phyloP scores from a whole-genome alignment of 2,113 vertebrate genomes.

The Epinephelus fuscoguttatus region DNA sequence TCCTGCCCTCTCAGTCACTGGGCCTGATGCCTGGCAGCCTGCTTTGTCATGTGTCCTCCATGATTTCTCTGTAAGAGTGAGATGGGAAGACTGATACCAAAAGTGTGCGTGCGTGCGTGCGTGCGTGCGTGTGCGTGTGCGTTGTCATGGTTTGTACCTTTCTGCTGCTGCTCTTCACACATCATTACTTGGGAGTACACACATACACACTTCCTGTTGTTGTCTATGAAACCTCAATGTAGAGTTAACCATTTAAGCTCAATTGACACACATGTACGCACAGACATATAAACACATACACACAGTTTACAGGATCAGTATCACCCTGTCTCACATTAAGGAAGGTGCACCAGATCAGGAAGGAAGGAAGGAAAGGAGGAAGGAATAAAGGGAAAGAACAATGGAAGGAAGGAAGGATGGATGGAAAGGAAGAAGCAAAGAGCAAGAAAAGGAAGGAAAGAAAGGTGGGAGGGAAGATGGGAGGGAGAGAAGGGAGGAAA shows the following conservation, averaged over 20 bases:
- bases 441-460: not conserved
- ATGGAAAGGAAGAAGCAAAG: not conserved
- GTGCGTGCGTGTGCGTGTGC: not conserved
- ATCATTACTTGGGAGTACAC: slow-evolving; percentile 20
- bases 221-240: slow-evolving; percentile 8
- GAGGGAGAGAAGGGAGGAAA: not conserved
- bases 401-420: not conserved
- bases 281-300: not conserved
- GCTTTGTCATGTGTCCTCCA: too few relatives aligned
- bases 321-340: not conserved
- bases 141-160: slow-evolving; percentile 14
- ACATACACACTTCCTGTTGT: slow-evolving; percentile 18
- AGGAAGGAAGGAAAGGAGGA: not conserved
- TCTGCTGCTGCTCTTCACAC: slow-evolving; percentile 38
- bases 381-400: not conserved
- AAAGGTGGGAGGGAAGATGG: not conserved
- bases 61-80: too few relatives aligned
- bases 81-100: too few relatives aligned
- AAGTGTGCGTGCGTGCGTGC: not conserved
- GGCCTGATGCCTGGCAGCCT: too few relatives aligned
- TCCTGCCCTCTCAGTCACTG: too few relatives aligned
- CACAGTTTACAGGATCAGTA: not conserved
- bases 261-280: not conserved
- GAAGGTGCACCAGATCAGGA: slow-evolving; percentile 2
- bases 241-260: slow-evolving; percentile 8